Evolutionary conservation across 2,797 vertebrate genomes (phyloP), one percentile per base, ranked within the genome.

Genomic region (Clamator glandarius): DNA sequence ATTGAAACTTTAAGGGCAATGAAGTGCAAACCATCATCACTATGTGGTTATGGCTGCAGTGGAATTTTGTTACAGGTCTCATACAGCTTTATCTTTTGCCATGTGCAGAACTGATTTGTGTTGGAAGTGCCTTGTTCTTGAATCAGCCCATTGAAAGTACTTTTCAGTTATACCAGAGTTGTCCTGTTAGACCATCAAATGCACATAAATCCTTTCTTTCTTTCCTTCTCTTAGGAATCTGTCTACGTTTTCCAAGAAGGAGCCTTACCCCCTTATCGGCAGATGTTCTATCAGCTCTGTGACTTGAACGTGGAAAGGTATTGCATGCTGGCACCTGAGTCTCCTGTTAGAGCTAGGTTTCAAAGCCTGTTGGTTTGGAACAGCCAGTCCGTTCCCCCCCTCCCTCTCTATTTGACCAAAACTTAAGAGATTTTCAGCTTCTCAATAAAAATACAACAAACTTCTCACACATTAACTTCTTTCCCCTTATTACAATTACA

Each of bases 271-370:
- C 99, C 99, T 0, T 99, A 99, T 92, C 98, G 99, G 58, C 99
- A 99, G 98, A 99, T 99, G 99, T 99, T 99, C 96, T 99, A 99
- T 97, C 99, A 99, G 98, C 97, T 99, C 17, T 99, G 99, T 87
- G 99, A 99, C 90, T 82, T 99, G 95, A 97, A 99, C 1, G 98
- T 99, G 92, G 98, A 99, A 28, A 98, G 98, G 99, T 99, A 97
- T 5, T 90, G 91, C 62, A 20, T 16, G 0, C 25, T 70, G 29
- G 29, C 33, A 51, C 70, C 59, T 35, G 44, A 50, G 15, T 21
- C 44, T 83, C 50, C 46, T 68, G 24, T 63, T 70, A 59, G 12
- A 77, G 41, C 58, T 8, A 42, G 42, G 80, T 76, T 84, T 42
- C 42, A 78, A 59, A 78, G 12, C n/a, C 46, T 72, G 0, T 39